Base-by-base conservation (phyloP, 2,113 vertebrate genomes). In the Orthonyx spaldingii region DNA sequence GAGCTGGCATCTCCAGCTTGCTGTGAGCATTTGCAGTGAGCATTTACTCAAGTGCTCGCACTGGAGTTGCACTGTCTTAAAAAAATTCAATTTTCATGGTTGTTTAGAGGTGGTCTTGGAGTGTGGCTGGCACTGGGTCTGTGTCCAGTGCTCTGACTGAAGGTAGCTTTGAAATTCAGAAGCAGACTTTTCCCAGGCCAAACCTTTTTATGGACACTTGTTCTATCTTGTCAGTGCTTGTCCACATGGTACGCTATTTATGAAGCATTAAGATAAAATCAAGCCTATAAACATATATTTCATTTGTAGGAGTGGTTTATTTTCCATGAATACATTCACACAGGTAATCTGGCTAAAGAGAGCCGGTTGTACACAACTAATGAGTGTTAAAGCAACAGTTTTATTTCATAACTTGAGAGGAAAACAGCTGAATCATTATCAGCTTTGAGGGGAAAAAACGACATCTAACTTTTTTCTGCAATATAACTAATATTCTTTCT, bases 231-330 rank as follows among this genome's bases (percentile, higher is more conserved):
- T 93, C 68, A 39, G 85, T 81, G 74, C 94, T 93, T 91, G 94
- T 84, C 81, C 15, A 9, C 37, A 37, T 61, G 69, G 47, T 49
- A 37, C 0, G 0, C n/a, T 96, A 72, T 93, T 95, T 91, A 56
- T 79, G 84, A 96, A 84, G 65, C 47, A 21, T 39, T 52, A 65
- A 87, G 93, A 97, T 97, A 97, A 96, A 66, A 97, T 97, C 97
- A 92, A 84, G 16, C 57, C 64, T 92, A 63, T 87, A 91, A 92
- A 91, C 74, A 76, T 80, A 9, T 78, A 78, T 91, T 93, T 88
- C 55, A 47, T 89, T 87, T 89, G 53, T 87, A 65, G 89, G 96
- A 89, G 87, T 81, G 79, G 65, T 86, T 76, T 93, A 7, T 95
- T 90, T 95, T 83, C 84, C 77, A 76, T 75, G 9, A 77, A 65